Percentiles rank a stretch among this genome's conserved stretches.
phyloP scores from a whole-genome alignment of 2,888 invertebrate species.

The Smittia aterrima region DNA sequence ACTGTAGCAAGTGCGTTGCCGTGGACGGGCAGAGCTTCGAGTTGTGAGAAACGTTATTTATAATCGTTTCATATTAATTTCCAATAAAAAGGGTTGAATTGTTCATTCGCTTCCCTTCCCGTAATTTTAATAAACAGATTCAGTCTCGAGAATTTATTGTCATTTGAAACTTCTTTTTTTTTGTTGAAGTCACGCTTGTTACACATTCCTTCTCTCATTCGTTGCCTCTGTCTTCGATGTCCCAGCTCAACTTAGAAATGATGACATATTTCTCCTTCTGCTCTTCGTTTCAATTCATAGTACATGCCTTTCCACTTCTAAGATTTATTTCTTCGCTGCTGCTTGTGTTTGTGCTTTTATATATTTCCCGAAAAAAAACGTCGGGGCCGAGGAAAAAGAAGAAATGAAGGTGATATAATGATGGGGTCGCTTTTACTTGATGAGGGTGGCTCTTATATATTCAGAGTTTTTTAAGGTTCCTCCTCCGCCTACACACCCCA shows the following conservation, averaged over 20 bases:
- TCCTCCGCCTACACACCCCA: background rate
- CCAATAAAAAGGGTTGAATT: constrained; percentile 34
- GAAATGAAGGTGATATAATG: constrained; percentile 38
- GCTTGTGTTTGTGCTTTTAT: background rate
- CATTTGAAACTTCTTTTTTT: background rate
- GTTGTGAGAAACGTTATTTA: background rate
- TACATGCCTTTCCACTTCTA: background rate
- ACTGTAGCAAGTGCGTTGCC: constrained; percentile 33
- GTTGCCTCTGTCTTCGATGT: no score
- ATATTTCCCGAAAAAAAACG: background rate
- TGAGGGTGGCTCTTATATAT: constrained; percentile 36
- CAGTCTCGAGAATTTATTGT: background rate
- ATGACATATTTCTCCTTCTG: constrained; percentile 33
- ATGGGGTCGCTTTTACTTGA: constrained; percentile 36
- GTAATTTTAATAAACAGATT: constrained; percentile 35
- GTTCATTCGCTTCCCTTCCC: background rate
- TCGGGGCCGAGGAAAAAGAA: background rate
- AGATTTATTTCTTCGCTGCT: background rate
- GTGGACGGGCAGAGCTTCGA: background rate
- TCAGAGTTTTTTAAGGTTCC: background rate
- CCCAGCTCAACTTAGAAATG: constrained; percentile 15
- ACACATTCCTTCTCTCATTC: background rate
- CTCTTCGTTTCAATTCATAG: background rate
- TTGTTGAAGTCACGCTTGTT: background rate
- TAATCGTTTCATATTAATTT: constrained; percentile 32